Evolutionary conservation across 1,140 invertebrate genomes (phyloP).

Genomic region (Drosophila littoralis): DNA sequence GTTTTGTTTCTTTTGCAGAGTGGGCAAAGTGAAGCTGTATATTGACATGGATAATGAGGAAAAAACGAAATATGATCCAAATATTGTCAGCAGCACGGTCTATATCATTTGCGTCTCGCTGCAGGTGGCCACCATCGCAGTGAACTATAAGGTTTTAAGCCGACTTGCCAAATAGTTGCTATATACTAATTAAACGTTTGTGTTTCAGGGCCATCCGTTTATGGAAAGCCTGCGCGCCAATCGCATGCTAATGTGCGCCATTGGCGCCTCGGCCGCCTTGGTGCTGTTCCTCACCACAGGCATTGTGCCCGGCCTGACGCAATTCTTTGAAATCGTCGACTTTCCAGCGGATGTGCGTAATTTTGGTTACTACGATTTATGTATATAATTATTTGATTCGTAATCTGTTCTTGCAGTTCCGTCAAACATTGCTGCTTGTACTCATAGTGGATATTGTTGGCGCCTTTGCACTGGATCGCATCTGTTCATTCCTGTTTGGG

Average conservation of each 20-base stretch:
- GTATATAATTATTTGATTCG: background rate
- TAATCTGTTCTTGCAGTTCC: conserved; percentile 90
- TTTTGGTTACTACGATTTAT: conserved; percentile 45
- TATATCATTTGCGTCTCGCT: conserved; percentile 99
- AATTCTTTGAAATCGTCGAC: conserved; percentile 95
- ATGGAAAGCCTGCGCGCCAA: conserved; percentile 98
- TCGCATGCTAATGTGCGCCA: conserved; percentile 95
- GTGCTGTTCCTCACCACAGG: conserved; percentile 92
- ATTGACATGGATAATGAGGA: conserved; percentile 87
- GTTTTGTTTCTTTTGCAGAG: conserved; percentile 77
- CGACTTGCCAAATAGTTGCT: conserved; percentile 15
- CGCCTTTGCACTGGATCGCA: conserved; percentile 92
- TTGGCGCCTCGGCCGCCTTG: conserved; percentile 89
- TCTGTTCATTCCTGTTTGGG: conserved; percentile 95
- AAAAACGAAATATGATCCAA: conserved; percentile 95
- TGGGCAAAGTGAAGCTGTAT: conserved; percentile 86
- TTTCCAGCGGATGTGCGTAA: conserved; percentile 92
- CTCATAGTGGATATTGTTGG: conserved; percentile 93
- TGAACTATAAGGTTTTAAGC: conserved; percentile 96
- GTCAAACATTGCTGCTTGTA: conserved; percentile 90
- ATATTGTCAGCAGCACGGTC: conserved; percentile 98
- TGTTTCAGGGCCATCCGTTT: conserved; percentile 95
- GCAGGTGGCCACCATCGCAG: conserved; percentile 98
- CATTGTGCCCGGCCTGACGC: conserved; percentile 90
- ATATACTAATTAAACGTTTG: conserved; percentile 2